Evolutionary conservation across 2,888 invertebrate genomes (phyloP), one percentile per base, ranked within the genome.

Genomic region (Tortricodes alternella): DNA sequence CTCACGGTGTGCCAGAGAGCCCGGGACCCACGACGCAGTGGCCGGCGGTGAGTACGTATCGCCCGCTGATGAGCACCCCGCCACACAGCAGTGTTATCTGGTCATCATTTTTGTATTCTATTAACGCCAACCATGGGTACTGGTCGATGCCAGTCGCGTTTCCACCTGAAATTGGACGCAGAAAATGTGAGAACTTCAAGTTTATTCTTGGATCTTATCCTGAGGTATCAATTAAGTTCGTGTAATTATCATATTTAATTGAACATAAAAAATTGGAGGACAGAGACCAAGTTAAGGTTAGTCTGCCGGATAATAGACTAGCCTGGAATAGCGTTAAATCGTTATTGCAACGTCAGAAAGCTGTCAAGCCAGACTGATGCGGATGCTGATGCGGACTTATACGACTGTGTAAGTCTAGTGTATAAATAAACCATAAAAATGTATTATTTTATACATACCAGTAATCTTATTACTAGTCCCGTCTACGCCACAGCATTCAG

Each of bases 31-130:
- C 65, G 1, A 92, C 83, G 63, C 92, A 93, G 70, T 92, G 92
- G 0, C 83, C 92, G 1, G 92, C 92, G 0, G 92, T 92, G 7
- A 92, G 60, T 1, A 92, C 87, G 63, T 92, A 92, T 74, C 73
- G 75, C 0, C 75, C 70, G 61, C 88, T 92, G 63, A 93, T 92
- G 1, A 93, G 78, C 2, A 84, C 76, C 4, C 91, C 92, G 0
- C 91, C 92, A 63, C 92, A 92, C 1, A 80, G 66, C 24, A 83
- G 72, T 50, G 76, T 82, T 27, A 74, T 68, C 32, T 58, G 66
- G 37, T 65, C 65, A n/a, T 72, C 63, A 13, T 60, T 68, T 0
- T 44, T 16, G 67, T 92, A 92, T 44, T 90, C 82, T 23, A 93
- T 73, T 16, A 92, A 71, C 0, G 79, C 85, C 69, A 92, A 67